Conservation (phyloP, 1,140 invertebrate species). For the Monomorium pharaonis region DNA sequence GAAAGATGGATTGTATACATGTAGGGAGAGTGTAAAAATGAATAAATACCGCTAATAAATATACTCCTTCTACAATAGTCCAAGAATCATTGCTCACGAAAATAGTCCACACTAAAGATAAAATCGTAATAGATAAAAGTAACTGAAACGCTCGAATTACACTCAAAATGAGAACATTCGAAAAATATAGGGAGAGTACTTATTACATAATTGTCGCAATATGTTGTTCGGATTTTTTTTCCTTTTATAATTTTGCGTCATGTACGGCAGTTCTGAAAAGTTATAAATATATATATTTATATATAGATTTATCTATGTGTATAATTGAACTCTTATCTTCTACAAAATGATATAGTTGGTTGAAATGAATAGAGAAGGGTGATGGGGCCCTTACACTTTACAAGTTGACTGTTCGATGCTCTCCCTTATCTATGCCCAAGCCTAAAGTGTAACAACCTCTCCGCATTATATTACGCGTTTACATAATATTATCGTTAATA, state of each 20-base stretch:
- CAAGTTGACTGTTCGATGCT: conserved; percentile 60
- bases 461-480: conserved; percentile 80
- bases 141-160: conserved; percentile 62
- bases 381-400: conserved; percentile 42
- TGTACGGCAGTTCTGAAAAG: conserved; percentile 22
- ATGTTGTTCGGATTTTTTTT: conserved; percentile 27
- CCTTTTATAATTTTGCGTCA: conserved; percentile 59
- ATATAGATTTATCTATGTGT: conserved; percentile 14
- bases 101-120: conserved; percentile 63
- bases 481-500: conserved; percentile 83
- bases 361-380: conserved; percentile 56
- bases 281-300: conserved; percentile 24
- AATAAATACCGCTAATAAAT: conserved; percentile 50
- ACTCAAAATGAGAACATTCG: conserved; percentile 61
- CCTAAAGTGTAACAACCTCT: conserved; percentile 82
- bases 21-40: background rate
- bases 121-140: conserved; percentile 65
- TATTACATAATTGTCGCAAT: conserved; percentile 6
- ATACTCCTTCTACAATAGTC: conserved; percentile 61
- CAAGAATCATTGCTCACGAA: conserved; percentile 66
- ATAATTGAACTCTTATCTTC: conserved; percentile 50
- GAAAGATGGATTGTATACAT: background rate
- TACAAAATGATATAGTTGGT: conserved; percentile 50
- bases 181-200: conserved; percentile 68
- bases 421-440: conserved; percentile 76